Evolutionary conservation across 2,888 invertebrate species (phyloP).

Genomic region (Stenodema calcarata): DNA sequence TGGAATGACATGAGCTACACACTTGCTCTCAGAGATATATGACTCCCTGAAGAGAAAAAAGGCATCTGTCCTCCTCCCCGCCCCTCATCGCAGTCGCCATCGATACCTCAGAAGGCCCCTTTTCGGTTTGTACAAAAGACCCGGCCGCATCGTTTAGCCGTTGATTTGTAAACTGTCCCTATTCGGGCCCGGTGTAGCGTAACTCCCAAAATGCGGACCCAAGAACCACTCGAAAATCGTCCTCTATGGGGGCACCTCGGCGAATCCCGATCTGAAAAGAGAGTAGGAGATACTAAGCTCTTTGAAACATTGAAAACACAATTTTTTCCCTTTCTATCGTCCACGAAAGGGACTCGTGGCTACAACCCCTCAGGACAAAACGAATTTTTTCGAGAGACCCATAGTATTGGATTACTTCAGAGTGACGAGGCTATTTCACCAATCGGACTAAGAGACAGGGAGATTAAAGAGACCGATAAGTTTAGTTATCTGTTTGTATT

Average conservation of each 20-base stretch:
- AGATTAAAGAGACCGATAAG: conserved; percentile 37
- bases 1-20: background rate
- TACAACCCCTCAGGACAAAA: background rate
- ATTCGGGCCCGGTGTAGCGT: conserved; percentile 20
- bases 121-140: conserved; percentile 18
- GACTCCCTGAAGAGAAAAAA: background rate
- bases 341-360: conserved; percentile 11
- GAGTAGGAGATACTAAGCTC: conserved; percentile 10
- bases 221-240: conserved; percentile 16
- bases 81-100: background rate
- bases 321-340: background rate
- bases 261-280: background rate
- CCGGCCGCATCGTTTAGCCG: conserved; percentile 46
- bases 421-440: conserved; percentile 31
- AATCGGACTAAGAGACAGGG: conserved; percentile 32
- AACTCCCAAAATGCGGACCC: conserved; percentile 27
- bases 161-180: conserved; percentile 49
- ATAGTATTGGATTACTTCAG: conserved; percentile 36
- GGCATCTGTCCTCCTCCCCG: background rate
- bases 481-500: conserved; percentile 32
- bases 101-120: background rate
- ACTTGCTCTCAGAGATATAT: background rate
- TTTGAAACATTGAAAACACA: conserved; percentile 39
- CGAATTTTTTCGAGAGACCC: conserved; percentile 16
- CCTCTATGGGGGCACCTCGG: background rate